Evolutionary conservation across 2,888 invertebrate genomes (phyloP), one percentile per base, ranked within the genome.

Genomic region (Himalopsyche anomala): DNA sequence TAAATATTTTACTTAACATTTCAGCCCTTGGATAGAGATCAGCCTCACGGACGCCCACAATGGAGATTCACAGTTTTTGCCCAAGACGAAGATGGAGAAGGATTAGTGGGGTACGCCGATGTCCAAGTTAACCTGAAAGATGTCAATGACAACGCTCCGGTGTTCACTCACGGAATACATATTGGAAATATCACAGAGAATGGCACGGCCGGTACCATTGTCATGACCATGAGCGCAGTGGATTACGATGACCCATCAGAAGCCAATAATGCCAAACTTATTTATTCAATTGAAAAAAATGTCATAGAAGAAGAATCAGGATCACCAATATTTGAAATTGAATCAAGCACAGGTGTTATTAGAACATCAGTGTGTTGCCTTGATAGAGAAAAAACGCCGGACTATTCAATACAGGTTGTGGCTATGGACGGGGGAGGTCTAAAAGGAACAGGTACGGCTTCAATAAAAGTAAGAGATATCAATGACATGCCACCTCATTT

Each of bases 401-500:
- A 93, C 88, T 93, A 93, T 89, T 92, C 92, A 74, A 92, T 93
- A 88, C 92, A 92, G 90, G 91, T 92, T 84, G 92, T 92, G 11
- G 92, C 93, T 45, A 92, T 92, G 89, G 93, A 93, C 89, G 93
- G 92, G 45, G 92, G 92, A 45, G 92, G 92, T 54, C 90, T 92
- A 28, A 92, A 92, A 90, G 94, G 94, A 9, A 93, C 94, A 36
- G 94, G 93, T 12, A 93, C 93, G 28, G 91, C 94, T 38, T 92
- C 91, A 17, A 93, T 94, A 56, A 90, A 91, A 89, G 92, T 95
- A 51, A 91, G 91, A 87, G 94, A 95, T 89, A 91, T 94, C 88
- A 95, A 95, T 90, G 94, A 95, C 90, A 94, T 94, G 92, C 92
- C 93, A 19, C 94, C 94, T 2, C 91, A 91, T 83, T 94, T 92